Evolutionary conservation across 2,888 invertebrate species (phyloP).

Genomic region (Frankliniella fusca): DNA sequence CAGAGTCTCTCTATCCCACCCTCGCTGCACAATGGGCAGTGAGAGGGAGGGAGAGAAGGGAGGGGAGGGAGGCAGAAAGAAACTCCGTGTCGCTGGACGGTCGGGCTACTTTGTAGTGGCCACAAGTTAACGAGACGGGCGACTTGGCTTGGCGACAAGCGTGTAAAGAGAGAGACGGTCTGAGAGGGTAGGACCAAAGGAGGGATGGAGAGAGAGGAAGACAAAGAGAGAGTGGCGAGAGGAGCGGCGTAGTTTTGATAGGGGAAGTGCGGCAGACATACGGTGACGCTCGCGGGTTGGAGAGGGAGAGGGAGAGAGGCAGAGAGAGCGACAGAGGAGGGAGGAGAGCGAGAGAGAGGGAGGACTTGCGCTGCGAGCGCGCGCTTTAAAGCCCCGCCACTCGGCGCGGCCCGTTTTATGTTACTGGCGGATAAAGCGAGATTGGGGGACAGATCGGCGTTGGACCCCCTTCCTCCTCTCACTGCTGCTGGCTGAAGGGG

Average conservation of each 20-base stretch:
- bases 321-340: neutral
- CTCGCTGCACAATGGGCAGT: neutral
- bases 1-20: too few relatives aligned
- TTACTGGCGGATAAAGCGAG: conserved; percentile 26
- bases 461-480: neutral
- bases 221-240: neutral
- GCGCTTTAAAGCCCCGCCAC: conserved; percentile 21
- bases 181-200: neutral
- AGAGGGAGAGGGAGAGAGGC: neutral
- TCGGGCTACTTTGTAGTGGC: too few relatives aligned
- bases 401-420: conserved; percentile 17
- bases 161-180: too few relatives aligned
- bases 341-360: neutral
- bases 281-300: neutral
- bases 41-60: neutral
- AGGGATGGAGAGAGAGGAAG: neutral
- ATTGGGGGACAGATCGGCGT: conserved; percentile 21
- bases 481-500: neutral
- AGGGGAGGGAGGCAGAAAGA: neutral
- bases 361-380: conserved; percentile 29
- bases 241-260: conserved; percentile 2
- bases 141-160: too few relatives aligned
- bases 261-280: conserved; percentile 13
- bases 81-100: neutral
- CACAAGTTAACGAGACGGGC: too few relatives aligned